These are phyloP conservation scores for Falco peregrinus DNA, from an alignment of 2,797 vertebrate species.

Conservation along the genomic window DNA sequence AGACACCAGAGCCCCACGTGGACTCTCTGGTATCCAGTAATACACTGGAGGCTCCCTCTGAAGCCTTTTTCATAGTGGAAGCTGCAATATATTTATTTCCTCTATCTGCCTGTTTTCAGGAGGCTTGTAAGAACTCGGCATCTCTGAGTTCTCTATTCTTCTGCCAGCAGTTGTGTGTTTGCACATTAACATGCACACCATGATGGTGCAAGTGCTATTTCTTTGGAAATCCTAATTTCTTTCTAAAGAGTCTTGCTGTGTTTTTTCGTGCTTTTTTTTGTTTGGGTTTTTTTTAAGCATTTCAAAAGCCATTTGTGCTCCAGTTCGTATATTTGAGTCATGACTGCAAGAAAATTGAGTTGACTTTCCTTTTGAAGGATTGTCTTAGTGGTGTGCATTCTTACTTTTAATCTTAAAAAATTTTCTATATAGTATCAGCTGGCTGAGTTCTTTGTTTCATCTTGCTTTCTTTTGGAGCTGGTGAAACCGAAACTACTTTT, in stretches of 20 bases:
- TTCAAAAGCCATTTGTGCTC: background rate
- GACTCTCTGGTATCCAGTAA: background rate
- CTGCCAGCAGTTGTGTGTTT: background rate
- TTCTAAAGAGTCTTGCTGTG: background rate
- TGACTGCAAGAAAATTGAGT: background rate
- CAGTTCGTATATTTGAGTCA: background rate
- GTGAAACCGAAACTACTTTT: background rate
- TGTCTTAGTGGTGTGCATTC: background rate
- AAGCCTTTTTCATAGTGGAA: background rate
- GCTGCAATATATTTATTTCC: constrained; percentile 3
- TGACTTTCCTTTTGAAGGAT: background rate
- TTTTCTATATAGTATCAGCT: background rate
- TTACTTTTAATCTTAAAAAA: background rate
- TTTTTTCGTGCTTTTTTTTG: background rate
- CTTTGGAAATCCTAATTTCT: constrained; percentile 1
- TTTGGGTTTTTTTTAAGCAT: background rate
- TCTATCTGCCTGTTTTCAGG: constrained; percentile 5
- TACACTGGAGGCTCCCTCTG: background rate
- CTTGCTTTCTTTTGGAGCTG: background rate
- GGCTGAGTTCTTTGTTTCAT: background rate
- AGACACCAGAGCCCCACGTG: constrained; percentile 1
- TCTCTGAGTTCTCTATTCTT: constrained; percentile 1
- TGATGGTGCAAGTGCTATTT: background rate
- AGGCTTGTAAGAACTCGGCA: background rate
- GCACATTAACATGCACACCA: background rate